Base-by-base conservation (phyloP, 2,797 vertebrate species). In the Hephaestus fuliginosus region DNA sequence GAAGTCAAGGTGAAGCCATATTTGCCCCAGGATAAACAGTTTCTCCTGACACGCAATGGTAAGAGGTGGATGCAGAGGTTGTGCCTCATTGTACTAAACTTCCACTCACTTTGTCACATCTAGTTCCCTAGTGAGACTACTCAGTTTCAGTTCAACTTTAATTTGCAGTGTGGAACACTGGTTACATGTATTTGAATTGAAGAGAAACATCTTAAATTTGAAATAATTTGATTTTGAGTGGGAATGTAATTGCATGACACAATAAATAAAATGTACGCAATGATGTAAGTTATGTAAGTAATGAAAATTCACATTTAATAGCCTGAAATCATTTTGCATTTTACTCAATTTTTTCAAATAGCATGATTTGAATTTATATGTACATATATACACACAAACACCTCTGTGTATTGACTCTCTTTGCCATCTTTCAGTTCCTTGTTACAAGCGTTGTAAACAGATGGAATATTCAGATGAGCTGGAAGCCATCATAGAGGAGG, bases 381-480 rank as follows among this genome's bases (percentile, higher is more conserved):
- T 12, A 20, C 7, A 39, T 39, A 39, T 39, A 39, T 39, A 39
- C 8, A 39, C 1, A 7, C 7, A 7, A 7, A 3, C 22, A 2
- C 30, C 3, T 33, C 12, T 46, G 13, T 70, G n/a, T 78, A 20
- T 18, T 52, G 1, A 41, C 1, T 66, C 7, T 68, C 0, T 74
- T 18, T 70, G 8, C 1, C 5, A 0, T 51, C 25, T 9, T 25
- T 0, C 74, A 99, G 98, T 99, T 65, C 98, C 98, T 0, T 99
- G 98, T 87, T 98, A 99, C 86, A 99, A 99, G 90, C 96, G 98
- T 14, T 99, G 98, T 92, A 99, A 99, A 95, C 98, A 99, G 92
- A 99, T 99, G 98, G 98, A 99, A 78, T 99, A 99, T 87, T 99
- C 97, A 0, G 98, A 99, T 48, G 98, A 99, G 91, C 95, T 98